Percentiles rank a stretch among this genome's conserved stretches.
Conservation (phyloP, 2,888 invertebrate genomes). For the Apamea crenata region DNA sequence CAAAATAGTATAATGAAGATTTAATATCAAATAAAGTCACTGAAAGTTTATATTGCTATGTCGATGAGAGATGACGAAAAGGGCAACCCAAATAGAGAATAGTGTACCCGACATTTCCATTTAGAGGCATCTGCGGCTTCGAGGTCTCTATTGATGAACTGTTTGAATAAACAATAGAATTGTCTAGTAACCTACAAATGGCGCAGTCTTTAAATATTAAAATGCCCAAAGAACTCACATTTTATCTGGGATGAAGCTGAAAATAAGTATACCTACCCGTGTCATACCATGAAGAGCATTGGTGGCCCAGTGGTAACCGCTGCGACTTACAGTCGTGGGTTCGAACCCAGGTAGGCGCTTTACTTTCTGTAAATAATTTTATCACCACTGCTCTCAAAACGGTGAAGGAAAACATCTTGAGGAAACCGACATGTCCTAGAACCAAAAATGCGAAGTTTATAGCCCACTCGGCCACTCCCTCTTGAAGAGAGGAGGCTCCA, state of each 20-base stretch:
- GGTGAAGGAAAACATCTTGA: neutral
- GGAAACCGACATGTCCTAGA: neutral
- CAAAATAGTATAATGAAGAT: constrained; percentile 34
- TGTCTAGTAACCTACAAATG: constrained; percentile 11
- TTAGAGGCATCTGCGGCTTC: constrained; percentile 14
- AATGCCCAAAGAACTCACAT: neutral
- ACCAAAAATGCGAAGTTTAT: neutral
- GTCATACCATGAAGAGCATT: neutral
- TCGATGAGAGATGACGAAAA: constrained; percentile 17
- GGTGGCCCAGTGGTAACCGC: neutral
- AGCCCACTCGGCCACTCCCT: neutral
- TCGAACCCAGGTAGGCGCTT: neutral
- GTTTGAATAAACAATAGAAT: constrained; percentile 19
- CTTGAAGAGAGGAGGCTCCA: neutral
- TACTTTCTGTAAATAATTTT: neutral
- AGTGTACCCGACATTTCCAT: constrained; percentile 45
- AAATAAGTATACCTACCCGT: neutral
- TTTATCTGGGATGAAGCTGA: neutral
- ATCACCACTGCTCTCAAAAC: neutral
- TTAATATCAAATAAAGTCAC: constrained; percentile 4
- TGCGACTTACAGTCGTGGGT: neutral
- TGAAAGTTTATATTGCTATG: constrained; percentile 14
- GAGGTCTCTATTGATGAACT: constrained; percentile 28
- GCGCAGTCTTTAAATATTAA: neutral
- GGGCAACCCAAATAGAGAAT: constrained; percentile 23